Evolutionary conservation across 2,113 vertebrate genomes (phyloP).

Genomic region (western clawed frog (Xenopus tropicalis)): UCB_Xtro_10.0 CM004450.2:63897001-63897500

Average conservation of each 20-base stretch:
- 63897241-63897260: conserved; percentile 1
- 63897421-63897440: conserved; percentile 1
- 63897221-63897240: conserved; percentile 25
- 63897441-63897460: neutral
- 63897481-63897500: neutral
- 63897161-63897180: too few species aligned
- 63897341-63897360: conserved; percentile 7
- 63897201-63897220: conserved; percentile 43
- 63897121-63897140: conserved; percentile 53
- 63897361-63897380: conserved; percentile 6
- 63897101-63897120: conserved; percentile 52
- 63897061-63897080: neutral
- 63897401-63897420: neutral
- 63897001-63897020: neutral
- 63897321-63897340: conserved; percentile 17
- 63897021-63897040: neutral
- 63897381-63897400: neutral
- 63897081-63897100: conserved; percentile 54
- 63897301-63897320: neutral
- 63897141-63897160: conserved; percentile 47
- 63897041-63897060: conserved; percentile 6
- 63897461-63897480: neutral
- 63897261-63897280: conserved; percentile 46
- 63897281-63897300: conserved; percentile 6
- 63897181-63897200: conserved; percentile 26